Conservation (phyloP, 2,888 invertebrate genomes). For the Hofmannophila pseudospretella region DNA sequence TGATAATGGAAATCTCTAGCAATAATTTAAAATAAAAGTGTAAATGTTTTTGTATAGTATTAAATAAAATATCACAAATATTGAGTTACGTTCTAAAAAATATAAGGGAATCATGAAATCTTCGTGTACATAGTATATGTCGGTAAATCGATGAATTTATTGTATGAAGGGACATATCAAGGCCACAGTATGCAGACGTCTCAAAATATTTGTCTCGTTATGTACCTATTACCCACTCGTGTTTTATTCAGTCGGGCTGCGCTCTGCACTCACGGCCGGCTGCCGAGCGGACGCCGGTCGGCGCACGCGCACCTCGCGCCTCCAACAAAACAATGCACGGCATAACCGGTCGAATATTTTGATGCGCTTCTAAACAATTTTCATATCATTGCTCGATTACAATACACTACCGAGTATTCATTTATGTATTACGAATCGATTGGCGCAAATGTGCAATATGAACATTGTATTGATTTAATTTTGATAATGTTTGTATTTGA, state of each 20-base stretch:
- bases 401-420: constrained; percentile 32
- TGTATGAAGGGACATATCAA: constrained; percentile 52
- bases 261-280: too few relatives aligned
- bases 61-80: constrained; percentile 51
- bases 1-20: constrained; percentile 74
- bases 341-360: constrained; percentile 28
- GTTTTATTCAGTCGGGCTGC: too few relatives aligned
- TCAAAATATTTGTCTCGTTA: constrained; percentile 25
- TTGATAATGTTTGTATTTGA: constrained; percentile 75
- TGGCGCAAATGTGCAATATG: constrained; percentile 58
- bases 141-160: constrained; percentile 30
- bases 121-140: constrained; percentile 52
- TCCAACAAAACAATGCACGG: background rate
- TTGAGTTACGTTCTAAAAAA: constrained; percentile 50
- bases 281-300: background rate
- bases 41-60: constrained; percentile 76
- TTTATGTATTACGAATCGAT: constrained; percentile 24
- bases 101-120: constrained; percentile 39
- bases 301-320: background rate
- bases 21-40: constrained; percentile 70
- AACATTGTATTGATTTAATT: constrained; percentile 64
- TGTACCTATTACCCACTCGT: too few relatives aligned
- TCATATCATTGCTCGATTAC: constrained; percentile 42
- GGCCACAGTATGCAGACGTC: constrained; percentile 34
- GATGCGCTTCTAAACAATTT: constrained; percentile 16